A percentile compares a stretch with the other conserved stretches of the same genome.
Conservation (phyloP, 2,113 vertebrate species). For the Brachyhypopomus gauderio region DNA sequence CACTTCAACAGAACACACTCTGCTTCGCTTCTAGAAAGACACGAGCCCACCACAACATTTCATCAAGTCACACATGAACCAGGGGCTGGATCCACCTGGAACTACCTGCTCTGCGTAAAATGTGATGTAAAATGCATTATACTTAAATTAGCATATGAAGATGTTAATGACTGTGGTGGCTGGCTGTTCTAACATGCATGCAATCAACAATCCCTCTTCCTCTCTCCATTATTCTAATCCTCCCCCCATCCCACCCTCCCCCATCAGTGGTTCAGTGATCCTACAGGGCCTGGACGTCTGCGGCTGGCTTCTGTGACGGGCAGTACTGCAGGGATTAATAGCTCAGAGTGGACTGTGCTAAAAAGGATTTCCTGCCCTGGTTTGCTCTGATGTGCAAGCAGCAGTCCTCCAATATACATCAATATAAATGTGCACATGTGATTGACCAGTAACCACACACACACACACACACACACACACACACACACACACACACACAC, state of each 20-base stretch:
- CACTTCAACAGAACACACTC: background rate
- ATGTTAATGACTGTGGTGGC: too few relatives aligned
- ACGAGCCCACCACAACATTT: background rate
- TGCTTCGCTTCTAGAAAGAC: background rate
- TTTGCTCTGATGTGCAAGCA: background rate
- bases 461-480: too few relatives aligned
- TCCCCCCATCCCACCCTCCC: constrained; percentile 8
- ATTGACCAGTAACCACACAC: too few relatives aligned
- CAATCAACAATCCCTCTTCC: background rate
- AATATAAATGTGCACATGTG: too few relatives aligned
- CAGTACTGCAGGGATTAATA: background rate
- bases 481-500: too few relatives aligned
- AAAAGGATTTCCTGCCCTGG: background rate
- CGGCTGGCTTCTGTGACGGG: background rate
- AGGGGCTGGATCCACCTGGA: too few relatives aligned
- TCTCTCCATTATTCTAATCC: background rate
- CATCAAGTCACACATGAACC: background rate
- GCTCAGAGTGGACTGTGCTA: background rate
- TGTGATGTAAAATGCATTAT: too few relatives aligned
- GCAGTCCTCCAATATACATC: background rate
- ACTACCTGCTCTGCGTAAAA: too few relatives aligned
- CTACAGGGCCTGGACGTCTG: background rate
- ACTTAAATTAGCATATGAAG: too few relatives aligned
- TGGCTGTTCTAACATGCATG: too few relatives aligned
- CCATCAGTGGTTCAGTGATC: background rate